A percentile compares a stretch with the other conserved stretches of the same genome.
Conservation (phyloP, 2,888 invertebrate species). For the Netelia fuscicornis region DNA sequence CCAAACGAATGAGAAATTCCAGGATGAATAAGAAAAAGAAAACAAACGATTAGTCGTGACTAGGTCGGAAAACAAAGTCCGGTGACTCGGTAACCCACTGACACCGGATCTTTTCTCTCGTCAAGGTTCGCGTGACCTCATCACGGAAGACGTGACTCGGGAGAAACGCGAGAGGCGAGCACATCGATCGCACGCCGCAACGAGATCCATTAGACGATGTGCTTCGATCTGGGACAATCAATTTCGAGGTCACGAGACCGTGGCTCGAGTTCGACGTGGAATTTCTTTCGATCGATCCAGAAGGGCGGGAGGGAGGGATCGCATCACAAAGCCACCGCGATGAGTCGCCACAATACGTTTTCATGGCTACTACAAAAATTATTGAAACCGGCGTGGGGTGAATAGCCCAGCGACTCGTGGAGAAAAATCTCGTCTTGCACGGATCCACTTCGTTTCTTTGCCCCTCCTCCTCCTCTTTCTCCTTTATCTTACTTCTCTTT, state of each 20-base stretch:
- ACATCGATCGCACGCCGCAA: constrained; percentile 18
- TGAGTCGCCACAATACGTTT: constrained; percentile 48
- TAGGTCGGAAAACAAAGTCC: neutral
- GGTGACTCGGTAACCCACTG: constrained; percentile 55
- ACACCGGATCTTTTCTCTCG: constrained; percentile 31
- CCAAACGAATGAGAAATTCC: neutral
- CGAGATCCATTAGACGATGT: constrained; percentile 39
- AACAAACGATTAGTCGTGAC: neutral
- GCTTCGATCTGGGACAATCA: constrained; percentile 61
- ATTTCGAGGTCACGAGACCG: constrained; percentile 50
- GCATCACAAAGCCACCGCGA: constrained; percentile 28
- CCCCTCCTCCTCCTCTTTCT: neutral
- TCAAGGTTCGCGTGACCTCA: constrained; percentile 45
- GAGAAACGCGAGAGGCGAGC: constrained; percentile 18
- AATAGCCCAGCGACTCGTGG: neutral
- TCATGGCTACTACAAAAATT: constrained; percentile 29
- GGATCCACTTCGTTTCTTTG: constrained; percentile 25
- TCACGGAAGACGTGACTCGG: constrained; percentile 54
- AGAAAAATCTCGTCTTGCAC: neutral
- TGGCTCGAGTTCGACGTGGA: constrained; percentile 23
- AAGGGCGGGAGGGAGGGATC: neutral
- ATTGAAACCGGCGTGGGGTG: constrained; percentile 23
- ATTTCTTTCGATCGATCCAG: constrained; percentile 33
- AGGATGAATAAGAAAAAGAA: neutral
- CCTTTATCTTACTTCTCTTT: constrained; percentile 8